A percentile compares a stretch with the other conserved stretches of the same genome.
These are phyloP conservation scores for Euclidia mi DNA, from an alignment of 2,888 invertebrate species.

Conservation along the genomic window DNA sequence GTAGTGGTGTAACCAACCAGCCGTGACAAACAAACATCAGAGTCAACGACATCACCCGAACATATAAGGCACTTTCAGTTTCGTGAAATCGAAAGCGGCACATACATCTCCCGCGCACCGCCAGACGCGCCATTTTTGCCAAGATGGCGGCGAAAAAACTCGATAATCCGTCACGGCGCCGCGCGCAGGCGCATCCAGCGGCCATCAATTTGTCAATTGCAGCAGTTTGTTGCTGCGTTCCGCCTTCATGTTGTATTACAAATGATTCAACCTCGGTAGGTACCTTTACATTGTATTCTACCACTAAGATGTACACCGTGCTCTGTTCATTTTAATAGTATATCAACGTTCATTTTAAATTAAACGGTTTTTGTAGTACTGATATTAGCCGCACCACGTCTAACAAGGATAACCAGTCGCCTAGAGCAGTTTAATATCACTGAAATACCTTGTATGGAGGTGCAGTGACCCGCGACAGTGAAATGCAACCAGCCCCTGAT, in stretches of 20 bases:
- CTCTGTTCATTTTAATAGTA: not conserved
- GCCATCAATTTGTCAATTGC: conserved; percentile 79
- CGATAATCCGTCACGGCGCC: conserved; percentile 79
- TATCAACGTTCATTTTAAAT: not conserved
- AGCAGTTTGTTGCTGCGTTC: conserved; percentile 54
- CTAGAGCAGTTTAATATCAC: conserved; percentile 18
- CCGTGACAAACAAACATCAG: conserved; percentile 87
- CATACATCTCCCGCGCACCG: conserved; percentile 77
- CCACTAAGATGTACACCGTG: not conserved
- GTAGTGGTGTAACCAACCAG: conserved; percentile 76
- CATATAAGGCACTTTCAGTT: conserved; percentile 87
- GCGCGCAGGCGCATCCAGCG: conserved; percentile 68
- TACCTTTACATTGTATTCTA: conserved; percentile 2
- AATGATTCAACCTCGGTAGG: conserved; percentile 29
- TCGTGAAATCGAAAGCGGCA: conserved; percentile 87
- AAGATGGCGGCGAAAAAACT: conserved; percentile 81
- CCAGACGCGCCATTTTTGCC: conserved; percentile 79
- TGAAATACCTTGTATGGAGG: conserved; percentile 48
- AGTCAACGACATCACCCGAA: conserved; percentile 88
- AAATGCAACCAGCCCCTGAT: conserved; percentile 76
- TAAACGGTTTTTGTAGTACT: not conserved
- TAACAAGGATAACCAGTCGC: conserved; percentile 14
- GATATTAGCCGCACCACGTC: not conserved
- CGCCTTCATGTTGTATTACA: conserved; percentile 48
- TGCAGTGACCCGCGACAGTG: conserved; percentile 82